phyloP scores from a whole-genome alignment of 23 tunicate genomes.

The Styela clava region DNA sequence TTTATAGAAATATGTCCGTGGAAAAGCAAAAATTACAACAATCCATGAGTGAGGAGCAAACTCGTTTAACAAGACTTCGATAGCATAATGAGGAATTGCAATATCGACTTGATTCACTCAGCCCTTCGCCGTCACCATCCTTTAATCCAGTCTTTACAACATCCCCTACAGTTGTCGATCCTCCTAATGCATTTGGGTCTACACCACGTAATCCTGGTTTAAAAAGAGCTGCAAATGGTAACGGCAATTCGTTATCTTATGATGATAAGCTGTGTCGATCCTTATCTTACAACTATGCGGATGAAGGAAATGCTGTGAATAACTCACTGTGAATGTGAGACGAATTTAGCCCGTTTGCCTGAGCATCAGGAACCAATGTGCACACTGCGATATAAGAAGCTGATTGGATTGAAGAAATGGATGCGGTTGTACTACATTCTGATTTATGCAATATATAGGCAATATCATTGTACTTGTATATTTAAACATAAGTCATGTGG shows the following conservation, averaged over 20 bases:
- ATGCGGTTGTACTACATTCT: too few species aligned
- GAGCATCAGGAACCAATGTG: too few species aligned
- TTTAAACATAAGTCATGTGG: too few species aligned
- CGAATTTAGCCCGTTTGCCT: too few species aligned
- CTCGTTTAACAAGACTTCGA: slow-evolving; percentile 27
- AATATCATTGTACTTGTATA: too few species aligned
- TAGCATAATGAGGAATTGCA: slow-evolving; percentile 68
- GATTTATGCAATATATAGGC: too few species aligned
- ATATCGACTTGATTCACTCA: slow-evolving; percentile 57
- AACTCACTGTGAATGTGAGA: not conserved
- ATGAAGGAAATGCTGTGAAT: not conserved
- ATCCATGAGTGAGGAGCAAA: slow-evolving; percentile 45
- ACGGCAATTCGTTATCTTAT: not conserved
- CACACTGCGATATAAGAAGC: too few species aligned
- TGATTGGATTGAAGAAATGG: too few species aligned
- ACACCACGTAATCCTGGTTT: not conserved
- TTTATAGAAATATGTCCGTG: slow-evolving; percentile 11
- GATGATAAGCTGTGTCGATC: not conserved
- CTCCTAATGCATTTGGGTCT: not conserved
- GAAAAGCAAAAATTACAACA: slow-evolving; percentile 26
- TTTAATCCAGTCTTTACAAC: slow-evolving; percentile 83
- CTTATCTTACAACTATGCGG: not conserved
- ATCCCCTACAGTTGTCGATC: slow-evolving; percentile 41
- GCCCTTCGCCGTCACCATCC: slow-evolving; percentile 65
- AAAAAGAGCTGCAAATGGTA: not conserved